Conservation (phyloP, 2,888 invertebrate species). For the Ophioninae sp. region DNA sequence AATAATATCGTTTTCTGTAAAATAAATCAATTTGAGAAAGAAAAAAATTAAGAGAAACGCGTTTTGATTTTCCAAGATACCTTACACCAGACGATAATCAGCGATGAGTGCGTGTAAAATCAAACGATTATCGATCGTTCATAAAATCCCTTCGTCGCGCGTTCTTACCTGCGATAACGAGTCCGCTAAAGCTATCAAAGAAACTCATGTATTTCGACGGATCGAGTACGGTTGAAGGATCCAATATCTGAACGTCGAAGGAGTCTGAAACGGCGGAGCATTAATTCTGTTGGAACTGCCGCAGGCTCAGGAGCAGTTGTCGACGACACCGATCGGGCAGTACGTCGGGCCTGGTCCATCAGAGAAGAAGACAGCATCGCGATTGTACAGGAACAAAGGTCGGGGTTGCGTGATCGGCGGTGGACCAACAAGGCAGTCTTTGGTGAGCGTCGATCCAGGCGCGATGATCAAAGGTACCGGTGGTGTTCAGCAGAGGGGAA, state of each 20-base stretch:
- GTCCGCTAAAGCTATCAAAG: too few species aligned
- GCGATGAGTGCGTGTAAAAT: not conserved
- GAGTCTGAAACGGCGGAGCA: not conserved
- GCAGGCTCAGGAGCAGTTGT: conserved; percentile 42
- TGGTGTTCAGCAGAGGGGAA: conserved; percentile 8
- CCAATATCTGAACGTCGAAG: not conserved
- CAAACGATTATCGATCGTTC: not conserved
- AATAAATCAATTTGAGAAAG: not conserved
- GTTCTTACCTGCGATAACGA: too few species aligned
- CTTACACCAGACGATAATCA: not conserved
- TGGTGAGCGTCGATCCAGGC: conserved; percentile 7
- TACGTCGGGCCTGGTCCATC: conserved; percentile 50
- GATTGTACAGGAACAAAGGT: conserved; percentile 66
- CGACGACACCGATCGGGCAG: conserved; percentile 46
- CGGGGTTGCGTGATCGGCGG: conserved; percentile 57
- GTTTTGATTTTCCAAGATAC: not conserved
- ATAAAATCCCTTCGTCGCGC: not conserved
- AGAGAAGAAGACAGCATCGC: conserved; percentile 66
- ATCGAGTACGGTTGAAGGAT: not conserved
- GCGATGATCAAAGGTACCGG: conserved; percentile 3
- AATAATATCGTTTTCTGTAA: not conserved
- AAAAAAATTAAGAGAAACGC: not conserved
- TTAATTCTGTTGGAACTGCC: conserved; percentile 14
- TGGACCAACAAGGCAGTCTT: conserved; percentile 38
- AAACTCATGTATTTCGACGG: not conserved